Percentiles rank a stretch among this genome's conserved stretches.
Conservation (phyloP, 2,888 invertebrate species). For the Ctenicera cuprea region DNA sequence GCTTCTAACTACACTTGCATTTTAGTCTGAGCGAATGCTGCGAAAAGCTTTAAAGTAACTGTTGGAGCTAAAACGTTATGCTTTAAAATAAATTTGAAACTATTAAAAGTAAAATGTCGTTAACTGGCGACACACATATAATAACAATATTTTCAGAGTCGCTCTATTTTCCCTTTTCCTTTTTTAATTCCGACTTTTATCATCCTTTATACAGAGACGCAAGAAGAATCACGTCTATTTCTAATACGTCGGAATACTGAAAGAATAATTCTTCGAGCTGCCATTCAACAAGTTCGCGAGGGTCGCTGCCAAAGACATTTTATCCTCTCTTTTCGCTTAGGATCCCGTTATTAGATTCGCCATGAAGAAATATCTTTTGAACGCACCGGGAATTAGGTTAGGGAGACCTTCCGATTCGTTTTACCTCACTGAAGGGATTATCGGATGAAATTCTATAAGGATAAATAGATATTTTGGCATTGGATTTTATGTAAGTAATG, state of each 20-base stretch:
- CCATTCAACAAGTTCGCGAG: constrained; percentile 58
- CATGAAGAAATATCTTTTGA: constrained; percentile 57
- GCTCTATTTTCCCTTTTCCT: too few relatives aligned
- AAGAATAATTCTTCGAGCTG: constrained; percentile 44
- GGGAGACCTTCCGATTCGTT: constrained; percentile 42
- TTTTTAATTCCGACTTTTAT: background rate
- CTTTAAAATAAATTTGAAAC: too few relatives aligned
- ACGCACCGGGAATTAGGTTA: constrained; percentile 58
- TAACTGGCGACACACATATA: too few relatives aligned
- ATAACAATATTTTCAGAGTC: too few relatives aligned
- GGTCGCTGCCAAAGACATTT: constrained; percentile 56
- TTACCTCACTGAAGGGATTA: constrained; percentile 56
- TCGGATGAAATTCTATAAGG: constrained; percentile 53
- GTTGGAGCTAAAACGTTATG: too few relatives aligned
- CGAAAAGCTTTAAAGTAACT: too few relatives aligned
- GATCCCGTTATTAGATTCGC: constrained; percentile 57
- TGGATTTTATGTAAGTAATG: constrained; percentile 13
- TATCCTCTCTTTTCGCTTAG: constrained; percentile 55
- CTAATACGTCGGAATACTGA: constrained; percentile 1
- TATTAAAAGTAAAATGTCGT: too few relatives aligned
- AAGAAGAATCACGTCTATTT: constrained; percentile 12
- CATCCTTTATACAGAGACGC: background rate
- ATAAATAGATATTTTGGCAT: constrained; percentile 49
- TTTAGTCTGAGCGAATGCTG: too few relatives aligned
- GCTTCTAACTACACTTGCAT: too few relatives aligned